These are phyloP conservation scores for Amitus sp. DNA, from an alignment of 2,888 invertebrate species.

Conservation along the genomic window DNA sequence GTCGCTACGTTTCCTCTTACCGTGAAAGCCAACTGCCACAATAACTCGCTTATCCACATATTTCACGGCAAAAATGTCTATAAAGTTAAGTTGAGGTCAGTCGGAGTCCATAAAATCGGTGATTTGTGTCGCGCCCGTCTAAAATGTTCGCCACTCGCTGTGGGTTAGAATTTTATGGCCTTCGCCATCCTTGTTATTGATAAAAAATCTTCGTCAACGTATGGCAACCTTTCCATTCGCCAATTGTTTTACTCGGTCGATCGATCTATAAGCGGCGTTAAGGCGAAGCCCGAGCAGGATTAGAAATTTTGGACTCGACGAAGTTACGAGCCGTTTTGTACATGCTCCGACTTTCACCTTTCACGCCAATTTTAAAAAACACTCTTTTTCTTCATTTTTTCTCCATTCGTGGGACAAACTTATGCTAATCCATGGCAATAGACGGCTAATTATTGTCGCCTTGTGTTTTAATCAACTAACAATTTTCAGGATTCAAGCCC, in stretches of 20 bases:
- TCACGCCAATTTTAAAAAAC: not conserved
- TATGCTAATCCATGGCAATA: not conserved
- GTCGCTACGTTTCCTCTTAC: not conserved
- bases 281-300: not conserved
- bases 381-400: not conserved
- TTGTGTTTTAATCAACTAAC: not conserved
- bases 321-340: not conserved
- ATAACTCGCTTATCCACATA: slow-evolving; percentile 5
- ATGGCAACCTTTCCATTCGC: not conserved
- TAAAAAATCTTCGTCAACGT: not conserved
- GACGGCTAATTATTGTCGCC: not conserved
- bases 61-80: slow-evolving; percentile 5
- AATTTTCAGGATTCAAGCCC: not conserved
- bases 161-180: not conserved
- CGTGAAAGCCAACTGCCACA: not conserved
- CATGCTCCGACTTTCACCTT: not conserved
- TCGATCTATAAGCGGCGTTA: not conserved
- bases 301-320: not conserved
- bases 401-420: not conserved
- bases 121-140: slow-evolving; percentile 17
- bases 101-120: slow-evolving; percentile 11
- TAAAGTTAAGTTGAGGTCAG: slow-evolving; percentile 2
- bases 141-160: slow-evolving; percentile 10
- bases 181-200: not conserved
- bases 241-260: too few relatives aligned